phyloP scores from a whole-genome alignment of 1,140 invertebrate species.

The Brachionus angularis region DNA sequence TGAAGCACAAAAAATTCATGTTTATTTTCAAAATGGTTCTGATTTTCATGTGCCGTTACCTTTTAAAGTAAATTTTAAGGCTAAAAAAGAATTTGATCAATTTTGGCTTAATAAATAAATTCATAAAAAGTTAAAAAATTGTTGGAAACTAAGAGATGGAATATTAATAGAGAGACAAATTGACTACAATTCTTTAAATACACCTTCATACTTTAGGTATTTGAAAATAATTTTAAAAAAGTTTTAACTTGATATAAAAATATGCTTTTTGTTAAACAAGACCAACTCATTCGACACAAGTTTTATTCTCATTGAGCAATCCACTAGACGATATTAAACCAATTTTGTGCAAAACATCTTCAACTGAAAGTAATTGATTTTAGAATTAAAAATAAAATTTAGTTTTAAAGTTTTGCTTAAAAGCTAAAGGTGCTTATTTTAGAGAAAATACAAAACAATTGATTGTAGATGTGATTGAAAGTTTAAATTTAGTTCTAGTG shows the following conservation, averaged over 20 bases:
- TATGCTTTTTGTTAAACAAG: no score
- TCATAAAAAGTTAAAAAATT: conserved; percentile 16
- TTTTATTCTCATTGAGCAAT: conserved; percentile 27
- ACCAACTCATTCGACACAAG: conserved; percentile 13
- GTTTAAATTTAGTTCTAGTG: conserved; percentile 19
- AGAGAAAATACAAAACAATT: conserved; percentile 30
- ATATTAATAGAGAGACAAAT: conserved; percentile 21
- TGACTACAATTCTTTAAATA: background rate
- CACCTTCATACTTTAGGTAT: conserved; percentile 12
- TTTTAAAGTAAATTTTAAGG: background rate
- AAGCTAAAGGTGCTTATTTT: conserved; percentile 20
- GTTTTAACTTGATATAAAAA: no score
- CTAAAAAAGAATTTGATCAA: background rate
- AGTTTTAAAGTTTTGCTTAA: background rate
- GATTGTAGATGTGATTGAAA: conserved; percentile 22
- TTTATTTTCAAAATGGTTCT: conserved; percentile 12
- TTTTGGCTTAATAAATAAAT: background rate
- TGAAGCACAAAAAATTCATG: conserved; percentile 32
- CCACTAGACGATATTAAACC: conserved; percentile 38
- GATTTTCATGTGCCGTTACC: conserved; percentile 32
- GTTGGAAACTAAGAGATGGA: conserved; percentile 35
- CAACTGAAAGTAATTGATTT: conserved; percentile 13
- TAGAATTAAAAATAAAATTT: background rate
- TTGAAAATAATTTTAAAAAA: no score
- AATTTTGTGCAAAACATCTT: conserved; percentile 34